Evolutionary conservation across 2,888 invertebrate genomes (phyloP).

Genomic region (Ochropleura leucogaster): DNA sequence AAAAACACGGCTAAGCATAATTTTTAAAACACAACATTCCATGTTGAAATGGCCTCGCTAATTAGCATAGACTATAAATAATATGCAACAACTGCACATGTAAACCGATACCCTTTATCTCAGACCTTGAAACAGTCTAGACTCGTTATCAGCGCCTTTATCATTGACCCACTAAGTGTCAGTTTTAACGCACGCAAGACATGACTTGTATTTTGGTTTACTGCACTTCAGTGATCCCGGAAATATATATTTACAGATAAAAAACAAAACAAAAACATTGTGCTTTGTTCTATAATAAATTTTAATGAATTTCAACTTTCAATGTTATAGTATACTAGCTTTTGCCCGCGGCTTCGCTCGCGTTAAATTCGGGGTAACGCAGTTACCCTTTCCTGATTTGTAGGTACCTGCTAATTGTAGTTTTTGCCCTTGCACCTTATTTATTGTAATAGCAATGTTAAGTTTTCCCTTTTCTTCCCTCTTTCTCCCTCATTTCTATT

Average conservation of each 20-base stretch:
- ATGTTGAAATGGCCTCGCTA: background rate
- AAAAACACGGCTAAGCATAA: background rate
- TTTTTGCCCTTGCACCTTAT: too few species aligned
- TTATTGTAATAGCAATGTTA: too few species aligned
- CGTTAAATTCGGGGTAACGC: too few species aligned
- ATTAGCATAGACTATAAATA: constrained; percentile 4
- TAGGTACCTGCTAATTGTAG: too few species aligned
- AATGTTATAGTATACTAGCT: too few species aligned
- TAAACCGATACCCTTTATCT: constrained; percentile 14
- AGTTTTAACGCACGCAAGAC: constrained; percentile 1
- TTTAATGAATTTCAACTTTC: background rate
- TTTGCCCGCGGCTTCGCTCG: too few species aligned
- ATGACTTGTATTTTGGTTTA: constrained; percentile 25
- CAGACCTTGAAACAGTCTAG: constrained; percentile 53
- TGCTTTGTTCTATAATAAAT: background rate
- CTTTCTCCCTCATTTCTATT: too few species aligned
- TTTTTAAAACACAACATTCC: background rate
- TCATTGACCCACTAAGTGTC: constrained; percentile 46
- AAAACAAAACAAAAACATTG: constrained; percentile 4
- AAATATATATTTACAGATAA: constrained; percentile 7
- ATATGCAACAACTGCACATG: constrained; percentile 1
- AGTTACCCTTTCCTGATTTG: too few species aligned
- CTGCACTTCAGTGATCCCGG: constrained; percentile 25
- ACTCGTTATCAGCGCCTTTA: constrained; percentile 43
- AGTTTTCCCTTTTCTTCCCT: too few species aligned